Conservation (phyloP, 2,113 vertebrate genomes). For the Crotalus helleri region DNA sequence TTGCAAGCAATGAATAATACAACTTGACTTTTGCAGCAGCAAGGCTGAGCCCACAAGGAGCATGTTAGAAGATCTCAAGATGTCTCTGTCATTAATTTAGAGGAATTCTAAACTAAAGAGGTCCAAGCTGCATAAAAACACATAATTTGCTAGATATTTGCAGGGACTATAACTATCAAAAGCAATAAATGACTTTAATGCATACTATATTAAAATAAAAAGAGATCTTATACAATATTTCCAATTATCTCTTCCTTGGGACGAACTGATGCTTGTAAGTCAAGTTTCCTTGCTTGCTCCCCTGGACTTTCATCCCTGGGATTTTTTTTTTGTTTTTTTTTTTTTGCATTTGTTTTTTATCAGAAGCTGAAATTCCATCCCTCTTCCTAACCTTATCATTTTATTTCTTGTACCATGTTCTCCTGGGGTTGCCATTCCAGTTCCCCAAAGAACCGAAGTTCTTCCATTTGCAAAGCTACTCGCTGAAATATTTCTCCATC, state of each 20-base stretch:
- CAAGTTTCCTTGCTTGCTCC: neutral
- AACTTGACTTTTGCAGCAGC: neutral
- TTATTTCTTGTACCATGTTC: neutral
- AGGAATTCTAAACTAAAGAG: neutral
- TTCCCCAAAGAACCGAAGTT: neutral
- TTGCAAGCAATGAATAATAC: neutral
- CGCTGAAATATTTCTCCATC: neutral
- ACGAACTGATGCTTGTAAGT: neutral
- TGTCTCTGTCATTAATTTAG: neutral
- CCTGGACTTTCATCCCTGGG: neutral
- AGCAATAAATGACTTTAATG: neutral
- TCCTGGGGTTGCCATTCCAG: neutral
- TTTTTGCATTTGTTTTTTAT: neutral
- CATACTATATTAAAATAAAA: neutral
- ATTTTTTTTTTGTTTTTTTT: neutral
- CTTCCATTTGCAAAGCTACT: neutral
- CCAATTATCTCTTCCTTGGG: neutral
- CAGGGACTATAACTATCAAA: neutral
- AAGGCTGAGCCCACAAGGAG: neutral
- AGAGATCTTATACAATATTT: neutral
- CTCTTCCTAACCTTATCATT: neutral
- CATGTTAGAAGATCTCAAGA: neutral
- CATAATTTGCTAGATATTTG: neutral
- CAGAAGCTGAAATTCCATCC: neutral
- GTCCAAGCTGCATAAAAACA: neutral